Evolutionary conservation across 1,140 invertebrate genomes (phyloP).

Genomic region (Zaprionus camerounensis): DNA sequence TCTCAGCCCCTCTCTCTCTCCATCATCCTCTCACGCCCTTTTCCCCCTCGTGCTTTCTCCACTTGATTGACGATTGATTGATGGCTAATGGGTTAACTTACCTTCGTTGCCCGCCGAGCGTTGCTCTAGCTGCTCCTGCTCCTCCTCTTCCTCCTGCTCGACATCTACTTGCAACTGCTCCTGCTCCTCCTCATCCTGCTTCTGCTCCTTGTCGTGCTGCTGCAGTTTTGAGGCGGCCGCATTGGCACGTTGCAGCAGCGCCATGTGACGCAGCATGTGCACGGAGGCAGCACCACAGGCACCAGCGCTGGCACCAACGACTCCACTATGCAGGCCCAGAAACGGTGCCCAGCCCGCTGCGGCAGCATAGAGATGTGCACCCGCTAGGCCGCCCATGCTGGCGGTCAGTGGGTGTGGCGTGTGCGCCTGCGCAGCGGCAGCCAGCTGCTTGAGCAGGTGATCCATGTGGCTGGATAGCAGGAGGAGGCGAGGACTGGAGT

Average conservation of each 20-base stretch:
- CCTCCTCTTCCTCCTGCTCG: neutral
- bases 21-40: neutral
- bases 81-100: neutral
- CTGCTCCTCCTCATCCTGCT: neutral
- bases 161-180: neutral
- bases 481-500: no score
- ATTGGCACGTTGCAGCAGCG: constrained; percentile 61
- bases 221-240: constrained; percentile 22
- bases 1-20: neutral
- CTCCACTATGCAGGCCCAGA: constrained; percentile 19
- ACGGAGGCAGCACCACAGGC: constrained; percentile 38
- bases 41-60: neutral
- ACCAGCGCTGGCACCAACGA: neutral
- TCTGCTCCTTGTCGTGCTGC: constrained; percentile 19
- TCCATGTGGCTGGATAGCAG: constrained; percentile 38
- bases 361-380: constrained; percentile 63
- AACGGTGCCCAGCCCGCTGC: constrained; percentile 63
- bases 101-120: neutral
- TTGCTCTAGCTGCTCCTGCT: neutral
- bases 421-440: constrained; percentile 67
- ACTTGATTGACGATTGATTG: neutral
- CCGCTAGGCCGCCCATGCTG: constrained; percentile 13
- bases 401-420: constrained; percentile 8
- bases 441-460: constrained; percentile 71
- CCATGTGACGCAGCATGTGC: constrained; percentile 69